A percentile compares a stretch with the other conserved stretches of the same genome.
These are phyloP conservation scores for Pinctada fucata DNA, from an alignment of 2,888 invertebrate species.

Conservation along the genomic window DNA sequence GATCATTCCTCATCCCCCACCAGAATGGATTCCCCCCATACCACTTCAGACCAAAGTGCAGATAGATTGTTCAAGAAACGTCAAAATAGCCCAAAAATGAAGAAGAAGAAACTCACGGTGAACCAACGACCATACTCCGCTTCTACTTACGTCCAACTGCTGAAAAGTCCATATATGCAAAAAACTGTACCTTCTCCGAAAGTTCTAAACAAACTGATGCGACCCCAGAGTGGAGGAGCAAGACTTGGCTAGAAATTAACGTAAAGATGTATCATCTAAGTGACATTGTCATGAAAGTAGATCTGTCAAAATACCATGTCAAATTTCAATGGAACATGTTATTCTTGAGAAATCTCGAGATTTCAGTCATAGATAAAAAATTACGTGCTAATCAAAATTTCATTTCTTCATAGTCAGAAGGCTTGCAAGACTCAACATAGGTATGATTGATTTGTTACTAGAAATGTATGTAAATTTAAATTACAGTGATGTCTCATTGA, in stretches of 20 bases:
- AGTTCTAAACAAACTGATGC: conserved; percentile 54
- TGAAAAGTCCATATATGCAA: conserved; percentile 67
- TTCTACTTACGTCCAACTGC: conserved; percentile 53
- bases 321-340: too few species aligned
- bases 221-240: conserved; percentile 51
- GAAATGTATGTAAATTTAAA: too few species aligned
- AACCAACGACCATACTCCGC: conserved; percentile 72
- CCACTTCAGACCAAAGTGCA: conserved; percentile 32
- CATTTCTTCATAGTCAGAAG: too few species aligned
- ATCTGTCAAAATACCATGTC: too few species aligned
- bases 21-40: conserved; percentile 37
- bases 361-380: too few species aligned
- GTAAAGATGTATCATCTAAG: too few species aligned
- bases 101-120: conserved; percentile 60
- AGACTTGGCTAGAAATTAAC: conserved; percentile 16
- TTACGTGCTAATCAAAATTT: too few species aligned
- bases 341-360: not conserved
- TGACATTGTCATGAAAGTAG: too few species aligned
- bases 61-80: conserved; percentile 60
- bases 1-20: conserved; percentile 12
- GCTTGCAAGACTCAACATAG: too few species aligned
- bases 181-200: conserved; percentile 60
- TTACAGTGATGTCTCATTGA: too few species aligned
- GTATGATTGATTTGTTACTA: too few species aligned
- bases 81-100: conserved; percentile 53